Evolutionary conservation across 1,140 invertebrate species (phyloP).

Genomic region (Drosophila lacertosa): DNA sequence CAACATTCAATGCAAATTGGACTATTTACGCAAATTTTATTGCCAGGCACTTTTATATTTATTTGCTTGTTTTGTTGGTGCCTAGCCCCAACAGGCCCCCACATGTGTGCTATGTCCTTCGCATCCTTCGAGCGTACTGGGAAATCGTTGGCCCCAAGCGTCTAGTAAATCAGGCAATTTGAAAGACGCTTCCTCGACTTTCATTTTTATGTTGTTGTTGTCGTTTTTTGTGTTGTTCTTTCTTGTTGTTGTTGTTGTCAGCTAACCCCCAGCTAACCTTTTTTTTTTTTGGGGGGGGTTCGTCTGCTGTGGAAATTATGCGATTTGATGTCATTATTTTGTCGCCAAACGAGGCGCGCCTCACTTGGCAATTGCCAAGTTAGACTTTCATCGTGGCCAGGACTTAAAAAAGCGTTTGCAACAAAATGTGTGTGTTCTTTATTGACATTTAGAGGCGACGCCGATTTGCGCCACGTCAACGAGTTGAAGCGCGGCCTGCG

Average conservation of each 20-base stretch:
- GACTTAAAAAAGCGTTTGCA: constrained; percentile 36
- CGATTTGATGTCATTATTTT: constrained; percentile 80
- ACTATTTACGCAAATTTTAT: constrained; percentile 83
- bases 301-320: constrained; percentile 60
- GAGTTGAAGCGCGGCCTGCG: constrained; percentile 55
- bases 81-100: no score
- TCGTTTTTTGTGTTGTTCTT: constrained; percentile 25
- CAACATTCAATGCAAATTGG: constrained; percentile 80
- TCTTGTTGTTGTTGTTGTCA: constrained; percentile 27
- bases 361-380: constrained; percentile 61
- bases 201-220: constrained; percentile 38
- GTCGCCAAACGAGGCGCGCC: constrained; percentile 70
- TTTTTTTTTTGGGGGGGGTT: constrained; percentile 45
- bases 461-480: constrained; percentile 65
- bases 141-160: constrained; percentile 53
- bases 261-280: constrained; percentile 42
- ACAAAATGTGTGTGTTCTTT: constrained; percentile 76
- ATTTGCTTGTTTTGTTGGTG: constrained; percentile 66
- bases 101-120: constrained; percentile 36
- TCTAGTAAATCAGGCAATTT: constrained; percentile 78
- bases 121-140: constrained; percentile 39
- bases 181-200: constrained; percentile 51
- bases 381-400: constrained; percentile 10
- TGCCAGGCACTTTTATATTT: constrained; percentile 79
- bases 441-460: constrained; percentile 75